Base-by-base conservation (phyloP, 2,888 invertebrate species). In the Polyommatus icarus region DNA sequence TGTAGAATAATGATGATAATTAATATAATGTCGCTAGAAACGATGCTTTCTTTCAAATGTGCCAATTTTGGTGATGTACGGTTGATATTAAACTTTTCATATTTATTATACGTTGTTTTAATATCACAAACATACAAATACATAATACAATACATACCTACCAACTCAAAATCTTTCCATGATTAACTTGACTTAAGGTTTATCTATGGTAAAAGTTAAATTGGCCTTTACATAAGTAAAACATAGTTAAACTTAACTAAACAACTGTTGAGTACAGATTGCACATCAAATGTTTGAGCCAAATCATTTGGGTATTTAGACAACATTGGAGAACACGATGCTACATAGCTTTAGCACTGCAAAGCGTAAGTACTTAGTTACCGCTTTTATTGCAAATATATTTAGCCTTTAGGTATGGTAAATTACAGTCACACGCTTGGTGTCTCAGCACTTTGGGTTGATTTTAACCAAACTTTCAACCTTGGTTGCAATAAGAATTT, bases 31-130 rank as follows among this genome's bases (percentile, higher is more conserved):
- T 50, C 50, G 54, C 75, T 75, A 54, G 75, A 29, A 75, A 54
- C 29, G 3, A 75, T 67, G 67, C 67, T 67, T 67, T 73, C 50
- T 24, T 50, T 46, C n/a, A 40, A 75, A 86, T 89, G 92, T 93
- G 92, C 92, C 92, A 92, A 92, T 89, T 84, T 85, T 82, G 85
- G 79, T 86, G 86, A 84, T 87, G 85, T 67, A 90, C 87, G 87
- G 85, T 90, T 91, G 84, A 88, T 92, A 91, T 92, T 91, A 93
- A 92, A 87, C 85, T 91, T 90, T 90, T 90, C 86, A 89, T 89
- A 91, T 88, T 88, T 86, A 91, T 89, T 88, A 86, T 78, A 78
- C 76, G 79, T 81, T 83, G 80, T 83, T 82, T 82, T 79, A 81
- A 77, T 82, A 71, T 78, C 67, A 36, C 72, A 77, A 54, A 73